phyloP scores from a whole-genome alignment of 2,113 vertebrate genomes.

The Geococcyx californianus region DNA sequence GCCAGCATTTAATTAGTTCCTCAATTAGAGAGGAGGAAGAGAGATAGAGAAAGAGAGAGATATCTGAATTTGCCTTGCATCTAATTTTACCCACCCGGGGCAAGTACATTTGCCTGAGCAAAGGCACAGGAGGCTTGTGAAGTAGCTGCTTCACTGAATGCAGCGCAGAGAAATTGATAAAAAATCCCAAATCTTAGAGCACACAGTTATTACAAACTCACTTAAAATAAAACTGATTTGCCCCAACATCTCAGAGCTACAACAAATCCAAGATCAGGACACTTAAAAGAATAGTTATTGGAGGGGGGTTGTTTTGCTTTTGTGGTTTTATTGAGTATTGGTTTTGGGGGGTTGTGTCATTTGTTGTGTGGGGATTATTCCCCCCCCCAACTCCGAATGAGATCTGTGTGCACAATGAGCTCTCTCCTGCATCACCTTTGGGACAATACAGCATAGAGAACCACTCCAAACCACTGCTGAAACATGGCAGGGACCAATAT shows the following conservation, averaged over 20 bases:
- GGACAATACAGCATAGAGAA: not conserved
- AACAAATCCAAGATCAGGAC: not conserved
- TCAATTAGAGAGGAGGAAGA: not conserved
- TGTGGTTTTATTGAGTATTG: not conserved
- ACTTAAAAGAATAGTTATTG: not conserved
- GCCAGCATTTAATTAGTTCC: not conserved
- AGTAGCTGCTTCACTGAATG: not conserved
- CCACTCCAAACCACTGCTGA: not conserved
- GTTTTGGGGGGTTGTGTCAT: not conserved
- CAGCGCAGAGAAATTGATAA: not conserved
- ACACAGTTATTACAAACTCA: not conserved
- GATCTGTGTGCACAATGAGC: not conserved
- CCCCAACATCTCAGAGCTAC: not conserved
- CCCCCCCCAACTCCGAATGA: not conserved
- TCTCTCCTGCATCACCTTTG: not conserved
- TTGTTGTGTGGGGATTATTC: too few species aligned
- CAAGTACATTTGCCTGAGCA: not conserved
- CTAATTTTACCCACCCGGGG: not conserved
- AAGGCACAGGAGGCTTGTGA: not conserved
- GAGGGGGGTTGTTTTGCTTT: not conserved
- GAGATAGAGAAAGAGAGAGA: not conserved
- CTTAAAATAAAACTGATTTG: not conserved
- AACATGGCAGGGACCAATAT: not conserved
- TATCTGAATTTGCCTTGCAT: not conserved
- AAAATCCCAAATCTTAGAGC: not conserved